Evolutionary conservation across 1,140 invertebrate species (phyloP), one percentile per base, ranked within the genome.

Genomic region (Carcinoscorpius rotundicauda): DNA sequence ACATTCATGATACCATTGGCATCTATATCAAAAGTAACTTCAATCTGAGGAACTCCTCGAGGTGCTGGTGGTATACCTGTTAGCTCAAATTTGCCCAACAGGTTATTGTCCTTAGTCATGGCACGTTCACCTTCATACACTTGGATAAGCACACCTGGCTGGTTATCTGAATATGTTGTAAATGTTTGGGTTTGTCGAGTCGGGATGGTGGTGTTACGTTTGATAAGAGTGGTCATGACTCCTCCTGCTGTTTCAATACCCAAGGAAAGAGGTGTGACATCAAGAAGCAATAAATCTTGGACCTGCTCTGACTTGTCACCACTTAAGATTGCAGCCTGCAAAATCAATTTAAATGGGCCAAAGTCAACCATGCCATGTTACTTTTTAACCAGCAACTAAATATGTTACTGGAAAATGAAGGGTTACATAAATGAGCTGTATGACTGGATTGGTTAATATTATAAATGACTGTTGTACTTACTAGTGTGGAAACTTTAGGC

Each of bases 161-260:
- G 69, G 58, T 71, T 71, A 57, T 71, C 68, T 4, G 69, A 69
- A 52, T 71, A 71, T 8, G 69, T 71, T n/a, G 69, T 71, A 52
- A 71, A 71, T 29, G 69, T 71, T 74, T 97, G 93, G 0, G 91
- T 93, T 74, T 95, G 91, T 77, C 95, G 96, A 49, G 90, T 93
- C 49, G 93, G 94, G 75, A 97, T 95, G 72, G 91, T 95, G 5
- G 91, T 95, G 81, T 97, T 97, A 58, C 93, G 83, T 80, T 97
- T 94, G 77, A 97, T 95, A 4, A 97, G 81, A 5, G 87, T 85
- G 60, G 91, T 96, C 93, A 97, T 97, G 63, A 97, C 91, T 73
- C 93, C 93, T 60, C 93, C 94, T 70, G 92, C 93, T 10, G 94
- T 97, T 77, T 97, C 94, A 73, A 97, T 97, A 84, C 94, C 94